Evolutionary conservation across 2,113 vertebrate genomes (phyloP), one percentile per base, ranked within the genome.

Genomic region (Excalfactoria chinensis): DNA sequence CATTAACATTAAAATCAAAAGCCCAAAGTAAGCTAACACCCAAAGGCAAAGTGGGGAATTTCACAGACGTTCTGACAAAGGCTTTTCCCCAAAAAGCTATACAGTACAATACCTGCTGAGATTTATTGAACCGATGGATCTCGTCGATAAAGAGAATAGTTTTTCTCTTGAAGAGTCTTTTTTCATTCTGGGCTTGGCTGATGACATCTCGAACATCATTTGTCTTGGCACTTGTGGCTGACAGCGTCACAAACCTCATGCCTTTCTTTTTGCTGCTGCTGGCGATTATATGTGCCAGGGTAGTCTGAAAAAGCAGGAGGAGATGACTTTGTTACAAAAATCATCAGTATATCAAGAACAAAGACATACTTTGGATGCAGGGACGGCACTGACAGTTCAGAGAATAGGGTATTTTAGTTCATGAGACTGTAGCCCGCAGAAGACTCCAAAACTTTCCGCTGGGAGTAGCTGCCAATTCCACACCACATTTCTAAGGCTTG

Each of bases 121-220:
- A 98, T 95, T 99, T 99, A 97, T 99, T 99, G 96, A 99, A 99
- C 74, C 99, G 99, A 96, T 99, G 99, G 76, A 99, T 99, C 97
- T 99, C 99, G 6, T 99, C 99, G 60, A 99, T 99, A 96, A 99
- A 99, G 86, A 99, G 97, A 93, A 99, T 98, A 62, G 99, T 99
- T 97, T 98, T 99, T 95, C 99, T 98, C 97, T 98, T 99, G 97
- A 98, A 99, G 94, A 99, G 98, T 19, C 98, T 98, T 79, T 98
- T 98, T 95, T 99, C 99, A 82, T 99, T 99, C 89, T 99, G 99
- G 49, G 99, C 99, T 96, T 99, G 99, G 83, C 98, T 99, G 97
- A 99, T 99, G 91, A 99, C 98, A 93, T 99, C 99, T 87, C 99
- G 98, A 62, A 99, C 99, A 18, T 99, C 98, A 35, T 66, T 98